phyloP scores from a whole-genome alignment of 2,797 vertebrate genomes.

The Gallinago stenura region DNA sequence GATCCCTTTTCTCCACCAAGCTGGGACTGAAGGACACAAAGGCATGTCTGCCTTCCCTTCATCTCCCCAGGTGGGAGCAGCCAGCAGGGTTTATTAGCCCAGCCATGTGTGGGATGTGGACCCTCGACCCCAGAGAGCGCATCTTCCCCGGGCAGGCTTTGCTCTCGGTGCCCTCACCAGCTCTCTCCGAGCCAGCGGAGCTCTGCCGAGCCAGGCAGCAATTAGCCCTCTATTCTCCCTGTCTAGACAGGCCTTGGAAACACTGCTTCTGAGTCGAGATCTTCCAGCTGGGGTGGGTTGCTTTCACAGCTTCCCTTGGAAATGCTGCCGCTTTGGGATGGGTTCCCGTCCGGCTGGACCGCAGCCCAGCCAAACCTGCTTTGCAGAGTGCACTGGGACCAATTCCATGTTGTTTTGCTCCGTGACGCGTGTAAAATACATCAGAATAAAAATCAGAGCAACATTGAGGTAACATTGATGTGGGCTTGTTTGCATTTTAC shows the following conservation, averaged over 20 bases:
- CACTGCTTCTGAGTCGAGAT: neutral
- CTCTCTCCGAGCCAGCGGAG: neutral
- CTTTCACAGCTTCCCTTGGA: neutral
- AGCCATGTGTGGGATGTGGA: fast-evolving
- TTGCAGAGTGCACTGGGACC: neutral
- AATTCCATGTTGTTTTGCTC: neutral
- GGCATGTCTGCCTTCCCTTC: neutral
- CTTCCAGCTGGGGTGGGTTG: neutral
- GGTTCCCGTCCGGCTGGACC: neutral
- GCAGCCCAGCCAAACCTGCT: neutral
- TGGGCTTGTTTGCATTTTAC: neutral
- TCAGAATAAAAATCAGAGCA: neutral
- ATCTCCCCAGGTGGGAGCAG: neutral
- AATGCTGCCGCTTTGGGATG: neutral
- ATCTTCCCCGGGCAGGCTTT: neutral
- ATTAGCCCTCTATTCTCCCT: neutral
- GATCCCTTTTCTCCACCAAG: neutral
- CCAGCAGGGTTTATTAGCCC: neutral
- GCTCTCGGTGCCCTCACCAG: neutral
- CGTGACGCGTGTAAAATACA: neutral
- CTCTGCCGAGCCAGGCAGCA: neutral
- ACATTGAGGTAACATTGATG: fast-evolving
- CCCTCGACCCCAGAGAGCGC: fast-evolving
- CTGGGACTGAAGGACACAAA: neutral
- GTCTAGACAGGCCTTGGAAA: neutral